phyloP scores from a whole-genome alignment of 2,113 vertebrate species.

The Alligator sinensis region DNA sequence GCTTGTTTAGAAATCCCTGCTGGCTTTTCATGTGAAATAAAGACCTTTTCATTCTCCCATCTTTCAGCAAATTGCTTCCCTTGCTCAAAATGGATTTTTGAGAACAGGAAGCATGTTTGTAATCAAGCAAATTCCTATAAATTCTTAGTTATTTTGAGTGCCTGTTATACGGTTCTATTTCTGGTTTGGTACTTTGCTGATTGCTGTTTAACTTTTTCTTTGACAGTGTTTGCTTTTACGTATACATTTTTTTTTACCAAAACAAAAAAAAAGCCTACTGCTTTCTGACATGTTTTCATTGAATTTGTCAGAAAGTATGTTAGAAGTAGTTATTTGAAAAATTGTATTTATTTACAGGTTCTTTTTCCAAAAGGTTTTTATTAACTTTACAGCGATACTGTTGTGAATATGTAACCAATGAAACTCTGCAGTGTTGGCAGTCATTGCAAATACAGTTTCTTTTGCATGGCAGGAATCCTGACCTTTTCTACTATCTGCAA shows the following conservation, averaged over 20 bases:
- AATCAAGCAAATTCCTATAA: not conserved
- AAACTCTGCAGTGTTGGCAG: not conserved
- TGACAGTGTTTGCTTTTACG: not conserved
- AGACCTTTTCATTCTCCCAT: conserved; percentile 44
- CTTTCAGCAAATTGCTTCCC: conserved; percentile 47
- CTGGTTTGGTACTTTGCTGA: not conserved
- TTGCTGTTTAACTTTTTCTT: not conserved
- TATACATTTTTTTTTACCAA: not conserved
- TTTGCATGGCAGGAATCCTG: no score
- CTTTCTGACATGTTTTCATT: not conserved
- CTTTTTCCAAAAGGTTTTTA: not conserved
- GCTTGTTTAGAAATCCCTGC: conserved; percentile 34
- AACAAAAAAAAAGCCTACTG: not conserved
- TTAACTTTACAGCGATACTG: not conserved
- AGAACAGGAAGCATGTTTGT: conserved; percentile 31
- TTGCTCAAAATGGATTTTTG: not conserved
- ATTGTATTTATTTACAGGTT: not conserved
- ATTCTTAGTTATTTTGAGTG: not conserved
- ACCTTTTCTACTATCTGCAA: not conserved
- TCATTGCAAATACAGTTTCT: not conserved
- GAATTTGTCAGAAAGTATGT: not conserved
- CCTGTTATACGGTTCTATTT: not conserved
- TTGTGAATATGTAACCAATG: not conserved
- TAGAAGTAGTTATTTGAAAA: not conserved
- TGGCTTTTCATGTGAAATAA: conserved; percentile 39